These are phyloP conservation scores for Volucella bombylans DNA, from an alignment of 2,888 invertebrate genomes.

Conservation along the genomic window DNA sequence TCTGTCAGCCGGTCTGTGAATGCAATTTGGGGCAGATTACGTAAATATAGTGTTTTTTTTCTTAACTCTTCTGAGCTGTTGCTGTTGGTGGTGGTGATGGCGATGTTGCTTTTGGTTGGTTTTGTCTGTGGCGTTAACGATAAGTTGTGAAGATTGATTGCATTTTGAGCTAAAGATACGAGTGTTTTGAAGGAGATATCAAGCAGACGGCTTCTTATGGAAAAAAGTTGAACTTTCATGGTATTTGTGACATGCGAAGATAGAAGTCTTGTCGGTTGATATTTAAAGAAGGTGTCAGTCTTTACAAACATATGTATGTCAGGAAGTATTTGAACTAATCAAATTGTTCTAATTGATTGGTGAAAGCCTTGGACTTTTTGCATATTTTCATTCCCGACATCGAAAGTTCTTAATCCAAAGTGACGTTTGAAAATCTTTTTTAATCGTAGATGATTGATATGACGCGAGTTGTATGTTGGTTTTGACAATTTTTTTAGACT, in stretches of 20 bases:
- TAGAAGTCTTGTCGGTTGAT: conserved; percentile 37
- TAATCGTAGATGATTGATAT: conserved; percentile 5
- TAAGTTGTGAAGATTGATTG: conserved; percentile 63
- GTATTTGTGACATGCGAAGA: conserved; percentile 10
- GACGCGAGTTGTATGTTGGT: not conserved
- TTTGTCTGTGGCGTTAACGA: conserved; percentile 59
- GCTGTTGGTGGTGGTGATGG: conserved; percentile 53
- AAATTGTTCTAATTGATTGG: conserved; percentile 35
- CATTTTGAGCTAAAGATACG: conserved; percentile 50
- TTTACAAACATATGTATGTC: conserved; percentile 18
- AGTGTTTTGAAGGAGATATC: conserved; percentile 26
- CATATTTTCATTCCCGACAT: not conserved
- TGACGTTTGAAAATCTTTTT: not conserved
- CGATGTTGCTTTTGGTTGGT: conserved; percentile 41
- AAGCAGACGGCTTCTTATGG: too few species aligned
- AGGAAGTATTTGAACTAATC: conserved; percentile 4
- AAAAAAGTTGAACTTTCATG: conserved; percentile 26
- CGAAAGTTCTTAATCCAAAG: conserved; percentile 2
- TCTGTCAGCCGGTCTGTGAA: conserved; percentile 1
- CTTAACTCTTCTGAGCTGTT: conserved; percentile 48
- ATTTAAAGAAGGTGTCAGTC: not conserved
- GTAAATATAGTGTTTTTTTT: conserved; percentile 63
- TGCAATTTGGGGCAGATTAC: conserved; percentile 60
- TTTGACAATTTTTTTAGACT: not conserved
- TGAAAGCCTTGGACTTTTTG: not conserved